These are phyloP conservation scores for Sylvilagus floridanus DNA, from an alignment of 2,797 vertebrate species.

Conservation along the genomic window DNA sequence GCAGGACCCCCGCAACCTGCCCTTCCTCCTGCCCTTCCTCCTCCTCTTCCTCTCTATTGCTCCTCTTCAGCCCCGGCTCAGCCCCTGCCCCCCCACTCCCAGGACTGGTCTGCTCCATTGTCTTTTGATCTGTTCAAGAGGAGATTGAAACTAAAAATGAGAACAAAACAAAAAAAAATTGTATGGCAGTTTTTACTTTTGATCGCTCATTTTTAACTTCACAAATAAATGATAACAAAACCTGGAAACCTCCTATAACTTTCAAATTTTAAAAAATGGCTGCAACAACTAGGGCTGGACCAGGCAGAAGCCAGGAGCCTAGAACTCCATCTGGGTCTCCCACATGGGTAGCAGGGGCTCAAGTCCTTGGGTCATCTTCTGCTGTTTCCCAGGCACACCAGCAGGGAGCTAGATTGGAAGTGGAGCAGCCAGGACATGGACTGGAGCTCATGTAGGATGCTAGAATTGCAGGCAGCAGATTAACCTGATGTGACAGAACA, in stretches of 20 bases:
- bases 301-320: too few relatives aligned
- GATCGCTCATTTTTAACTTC: constrained; percentile 90
- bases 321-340: too few relatives aligned
- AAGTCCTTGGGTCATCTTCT: too few relatives aligned
- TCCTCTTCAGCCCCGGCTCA: constrained; percentile 50
- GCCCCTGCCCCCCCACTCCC: constrained; percentile 55
- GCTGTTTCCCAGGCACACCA: too few relatives aligned
- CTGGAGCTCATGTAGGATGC: too few relatives aligned
- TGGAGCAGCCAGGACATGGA: too few relatives aligned
- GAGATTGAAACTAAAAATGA: constrained; percentile 84
- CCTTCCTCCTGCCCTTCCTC: constrained; percentile 6
- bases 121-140: constrained; percentile 86
- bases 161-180: constrained; percentile 83
- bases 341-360: too few relatives aligned
- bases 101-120: constrained; percentile 83
- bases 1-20: constrained; percentile 67
- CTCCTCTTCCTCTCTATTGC: constrained; percentile 51
- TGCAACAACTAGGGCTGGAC: too few relatives aligned
- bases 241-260: constrained; percentile 45
- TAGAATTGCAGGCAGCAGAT: too few relatives aligned
- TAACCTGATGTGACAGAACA: too few relatives aligned
- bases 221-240: constrained; percentile 90
- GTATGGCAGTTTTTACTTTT: constrained; percentile 90
- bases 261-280: too few relatives aligned
- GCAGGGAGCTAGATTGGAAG: too few relatives aligned